Percentiles rank a stretch among this genome's conserved stretches.
Conservation (phyloP, 2,113 vertebrate species). For the Pan paniscus region DNA sequence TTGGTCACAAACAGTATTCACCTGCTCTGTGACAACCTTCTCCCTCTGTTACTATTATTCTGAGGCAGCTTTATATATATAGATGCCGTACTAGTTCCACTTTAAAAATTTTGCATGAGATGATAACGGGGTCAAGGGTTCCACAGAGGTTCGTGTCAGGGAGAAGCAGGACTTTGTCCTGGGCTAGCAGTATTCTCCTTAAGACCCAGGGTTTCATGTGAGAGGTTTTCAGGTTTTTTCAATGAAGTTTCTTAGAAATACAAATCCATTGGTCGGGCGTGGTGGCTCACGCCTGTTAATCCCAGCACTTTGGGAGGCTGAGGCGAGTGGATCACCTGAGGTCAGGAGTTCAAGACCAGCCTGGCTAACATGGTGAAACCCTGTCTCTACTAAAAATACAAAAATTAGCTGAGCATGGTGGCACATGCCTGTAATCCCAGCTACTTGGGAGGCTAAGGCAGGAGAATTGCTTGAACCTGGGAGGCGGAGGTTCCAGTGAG, state of each 20-base stretch:
- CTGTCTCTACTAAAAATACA: too few relatives aligned
- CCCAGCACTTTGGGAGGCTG: too few relatives aligned
- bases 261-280: neutral
- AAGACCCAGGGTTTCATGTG: neutral
- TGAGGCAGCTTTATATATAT: neutral
- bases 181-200: neutral
- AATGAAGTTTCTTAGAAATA: neutral
- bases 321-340: too few relatives aligned
- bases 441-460: too few relatives aligned
- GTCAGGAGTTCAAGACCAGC: too few relatives aligned
- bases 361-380: too few relatives aligned
- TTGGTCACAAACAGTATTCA: neutral
- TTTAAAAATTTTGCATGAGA: neutral
- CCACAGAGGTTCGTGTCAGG: neutral
- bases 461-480: too few relatives aligned
- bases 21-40: neutral
- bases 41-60: neutral
- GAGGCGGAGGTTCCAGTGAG: too few relatives aligned
- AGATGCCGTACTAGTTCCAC: neutral
- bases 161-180: neutral
- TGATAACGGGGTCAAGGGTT: neutral
- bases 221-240: neutral
- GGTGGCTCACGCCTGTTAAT: too few relatives aligned
- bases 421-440: too few relatives aligned
- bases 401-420: too few relatives aligned